phyloP scores from a whole-genome alignment of 2,888 invertebrate species.

The Perithous albicinctus region DNA sequence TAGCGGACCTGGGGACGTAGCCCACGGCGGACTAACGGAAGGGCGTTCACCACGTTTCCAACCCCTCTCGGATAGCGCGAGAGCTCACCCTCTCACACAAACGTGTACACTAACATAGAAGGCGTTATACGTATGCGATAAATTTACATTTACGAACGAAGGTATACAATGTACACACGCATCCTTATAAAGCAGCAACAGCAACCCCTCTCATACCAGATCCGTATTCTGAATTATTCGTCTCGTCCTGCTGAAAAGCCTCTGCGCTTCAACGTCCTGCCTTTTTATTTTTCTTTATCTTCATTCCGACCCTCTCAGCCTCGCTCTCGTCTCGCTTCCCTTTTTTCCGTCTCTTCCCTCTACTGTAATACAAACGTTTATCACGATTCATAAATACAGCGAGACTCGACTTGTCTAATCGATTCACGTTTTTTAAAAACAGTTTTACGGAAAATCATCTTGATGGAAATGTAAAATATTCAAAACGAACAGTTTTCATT shows the following conservation, averaged over 20 bases:
- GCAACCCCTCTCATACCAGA: constrained; percentile 34
- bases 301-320: constrained; percentile 9
- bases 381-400: constrained; percentile 31
- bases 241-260: constrained; percentile 54
- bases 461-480: not conserved
- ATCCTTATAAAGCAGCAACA: constrained; percentile 29
- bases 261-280: constrained; percentile 31
- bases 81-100: constrained; percentile 56
- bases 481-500: not conserved
- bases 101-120: constrained; percentile 52
- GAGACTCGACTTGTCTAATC: not conserved
- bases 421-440: not conserved
- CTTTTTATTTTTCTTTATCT: constrained; percentile 18
- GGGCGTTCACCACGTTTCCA: constrained; percentile 65
- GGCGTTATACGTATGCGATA: constrained; percentile 43
- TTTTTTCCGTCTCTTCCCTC: constrained; percentile 1
- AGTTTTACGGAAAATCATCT: not conserved
- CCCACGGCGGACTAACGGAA: constrained; percentile 61
- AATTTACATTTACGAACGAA: constrained; percentile 41
- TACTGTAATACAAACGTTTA: constrained; percentile 12
- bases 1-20: constrained; percentile 59
- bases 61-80: constrained; percentile 58
- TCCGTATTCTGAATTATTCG: constrained; percentile 62
- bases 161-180: constrained; percentile 26
- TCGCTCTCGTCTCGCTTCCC: constrained; percentile 20